Base-by-base conservation (phyloP, 2,113 vertebrate species). In the Paraplagusia blochii region DNA sequence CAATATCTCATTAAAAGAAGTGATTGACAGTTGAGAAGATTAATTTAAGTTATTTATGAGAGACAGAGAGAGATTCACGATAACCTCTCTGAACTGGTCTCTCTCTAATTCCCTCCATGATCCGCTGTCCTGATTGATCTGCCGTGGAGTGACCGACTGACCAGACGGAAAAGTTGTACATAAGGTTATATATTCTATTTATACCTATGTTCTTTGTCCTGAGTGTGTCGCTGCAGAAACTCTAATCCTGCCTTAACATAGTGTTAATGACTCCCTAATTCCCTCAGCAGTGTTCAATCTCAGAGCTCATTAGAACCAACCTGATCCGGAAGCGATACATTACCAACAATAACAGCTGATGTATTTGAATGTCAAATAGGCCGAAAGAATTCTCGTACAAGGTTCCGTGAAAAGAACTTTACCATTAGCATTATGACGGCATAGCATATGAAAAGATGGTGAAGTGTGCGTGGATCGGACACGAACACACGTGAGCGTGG, bases 181-280 rank as follows among this genome's bases (percentile, higher is more conserved):
- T 18, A 40, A 40, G 9, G 38, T 13, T 40, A 13, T 10, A 13
- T 40, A 12, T 40, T 40, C 13, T 40, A 40, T 11, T 40, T 40
- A 12, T 11, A 13, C 13, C 12, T 40, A 5, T 11, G 2, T 38
- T 3, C 36, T 38, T 38, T 11, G 11, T 9, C 9, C 36, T 39
- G 36, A 39, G 36, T 9, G 9, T 11, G 36, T 2, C 2, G 36
- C 73, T 56, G 51, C 64, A 57, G 65, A 54, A 17, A 56, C 46
- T 53, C 54, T 69, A 74, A 74, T 67, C 63, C 64, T 68, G 71
- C 74, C 69, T 74, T 52, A 15, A 70, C 69, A 64, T 67, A 72
- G 83, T 75, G 80, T 85, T 81, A 85, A 82, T 84, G 80, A 84
- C 55, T 67, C 78, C 69, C 40, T 57, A 81, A 84, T 53, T 67